Evolutionary conservation across 2,113 vertebrate species (phyloP).

Genomic region (Charadrius vociferus): DNA sequence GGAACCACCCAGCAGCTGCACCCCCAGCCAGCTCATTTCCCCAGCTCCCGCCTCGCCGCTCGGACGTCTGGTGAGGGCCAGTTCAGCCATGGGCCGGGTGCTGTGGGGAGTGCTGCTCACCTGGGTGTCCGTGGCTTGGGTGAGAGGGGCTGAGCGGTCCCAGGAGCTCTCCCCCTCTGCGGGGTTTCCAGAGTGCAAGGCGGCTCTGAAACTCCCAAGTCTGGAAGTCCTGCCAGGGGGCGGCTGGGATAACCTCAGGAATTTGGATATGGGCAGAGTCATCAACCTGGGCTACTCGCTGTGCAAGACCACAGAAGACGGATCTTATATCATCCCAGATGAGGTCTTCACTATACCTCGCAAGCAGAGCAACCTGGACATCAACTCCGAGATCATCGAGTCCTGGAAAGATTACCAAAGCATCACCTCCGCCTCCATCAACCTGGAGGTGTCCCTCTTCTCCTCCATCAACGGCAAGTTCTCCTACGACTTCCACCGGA

Average conservation of each 20-base stretch:
- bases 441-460: conserved; percentile 79
- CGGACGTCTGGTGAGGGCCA: not conserved
- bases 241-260: conserved; percentile 93
- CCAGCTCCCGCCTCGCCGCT: not conserved
- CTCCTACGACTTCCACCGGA: conserved; percentile 79
- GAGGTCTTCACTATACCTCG: conserved; percentile 85
- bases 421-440: conserved; percentile 80
- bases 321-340: conserved; percentile 87
- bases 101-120: not conserved
- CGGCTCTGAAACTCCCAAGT: conserved; percentile 65
- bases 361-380: conserved; percentile 86
- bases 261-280: conserved; percentile 88
- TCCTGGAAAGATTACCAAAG: conserved; percentile 87
- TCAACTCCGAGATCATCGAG: conserved; percentile 86
- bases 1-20: not conserved
- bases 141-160: not conserved
- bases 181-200: conserved; percentile 75
- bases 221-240: conserved; percentile 90
- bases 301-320: conserved; percentile 89
- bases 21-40: not conserved
- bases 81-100: conserved; percentile 44
- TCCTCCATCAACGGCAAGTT: conserved; percentile 84
- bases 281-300: conserved; percentile 81
- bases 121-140: not conserved
- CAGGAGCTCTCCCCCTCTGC: not conserved